Evolutionary conservation across 2,113 vertebrate species (phyloP).

Genomic region (Zosterops japonicus): DNA sequence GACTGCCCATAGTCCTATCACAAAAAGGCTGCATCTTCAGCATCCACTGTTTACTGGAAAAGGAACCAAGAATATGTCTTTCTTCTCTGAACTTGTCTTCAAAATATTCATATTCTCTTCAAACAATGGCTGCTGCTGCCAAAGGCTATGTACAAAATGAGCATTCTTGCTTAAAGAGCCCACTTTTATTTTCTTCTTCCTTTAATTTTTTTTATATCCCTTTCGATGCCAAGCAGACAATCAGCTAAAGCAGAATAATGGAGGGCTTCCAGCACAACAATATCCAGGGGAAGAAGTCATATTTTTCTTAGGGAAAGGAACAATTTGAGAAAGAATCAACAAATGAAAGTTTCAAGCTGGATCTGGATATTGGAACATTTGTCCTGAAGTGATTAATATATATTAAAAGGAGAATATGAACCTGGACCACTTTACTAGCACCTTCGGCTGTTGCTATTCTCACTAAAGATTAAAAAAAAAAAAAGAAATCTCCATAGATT

Average conservation of each 20-base stretch:
- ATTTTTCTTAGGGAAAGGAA: not conserved
- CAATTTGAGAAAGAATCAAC: not conserved
- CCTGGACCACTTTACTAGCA: too few relatives aligned
- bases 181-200: not conserved
- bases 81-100: not conserved
- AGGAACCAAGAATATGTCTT: not conserved
- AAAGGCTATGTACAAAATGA: not conserved
- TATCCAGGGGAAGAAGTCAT: accelerated
- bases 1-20: not conserved
- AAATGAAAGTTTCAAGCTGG: not conserved
- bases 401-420: not conserved
- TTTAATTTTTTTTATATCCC: not conserved
- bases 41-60: not conserved
- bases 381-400: not conserved
- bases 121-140: not conserved
- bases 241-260: not conserved
- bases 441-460: not conserved
- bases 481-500: not conserved
- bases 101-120: not conserved
- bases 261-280: not conserved
- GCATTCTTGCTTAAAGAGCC: not conserved
- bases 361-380: not conserved
- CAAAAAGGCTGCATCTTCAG: not conserved
- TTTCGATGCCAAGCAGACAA: not conserved
- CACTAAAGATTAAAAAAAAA: not conserved